These are phyloP conservation scores for Loriculus beryllinus DNA, from an alignment of 2,797 vertebrate species.

Conservation along the genomic window DNA sequence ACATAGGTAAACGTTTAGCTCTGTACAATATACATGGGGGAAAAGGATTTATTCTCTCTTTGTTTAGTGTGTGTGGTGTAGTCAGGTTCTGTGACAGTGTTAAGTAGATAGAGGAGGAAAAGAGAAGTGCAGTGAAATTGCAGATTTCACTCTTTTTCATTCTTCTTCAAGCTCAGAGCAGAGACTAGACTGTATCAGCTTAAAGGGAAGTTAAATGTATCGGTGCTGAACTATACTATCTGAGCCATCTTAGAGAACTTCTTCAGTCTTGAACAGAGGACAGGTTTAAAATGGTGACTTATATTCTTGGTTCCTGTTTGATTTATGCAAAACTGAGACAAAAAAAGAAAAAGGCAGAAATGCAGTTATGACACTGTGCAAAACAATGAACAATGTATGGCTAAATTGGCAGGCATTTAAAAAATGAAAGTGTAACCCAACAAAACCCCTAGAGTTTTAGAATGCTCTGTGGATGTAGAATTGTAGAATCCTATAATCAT, in stretches of 20 bases:
- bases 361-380: neutral
- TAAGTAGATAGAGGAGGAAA: neutral
- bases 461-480: neutral
- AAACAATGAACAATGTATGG: neutral
- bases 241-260: neutral
- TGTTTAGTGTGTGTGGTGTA: neutral
- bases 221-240: neutral
- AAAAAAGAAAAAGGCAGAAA: neutral
- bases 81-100: neutral
- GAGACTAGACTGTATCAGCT: neutral
- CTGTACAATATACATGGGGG: neutral
- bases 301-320: neutral
- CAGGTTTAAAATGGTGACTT: neutral
- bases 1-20: neutral
- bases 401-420: neutral
- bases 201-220: neutral
- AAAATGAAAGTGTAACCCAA: neutral
- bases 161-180: neutral
- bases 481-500: neutral
- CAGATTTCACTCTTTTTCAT: neutral
- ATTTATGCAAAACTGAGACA: neutral
- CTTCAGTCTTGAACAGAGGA: neutral
- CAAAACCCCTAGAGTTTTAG: neutral
- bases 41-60: neutral
- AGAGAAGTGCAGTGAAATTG: neutral